Base-by-base conservation (phyloP, 2,797 vertebrate genomes). In the Aythya fuligula region DNA sequence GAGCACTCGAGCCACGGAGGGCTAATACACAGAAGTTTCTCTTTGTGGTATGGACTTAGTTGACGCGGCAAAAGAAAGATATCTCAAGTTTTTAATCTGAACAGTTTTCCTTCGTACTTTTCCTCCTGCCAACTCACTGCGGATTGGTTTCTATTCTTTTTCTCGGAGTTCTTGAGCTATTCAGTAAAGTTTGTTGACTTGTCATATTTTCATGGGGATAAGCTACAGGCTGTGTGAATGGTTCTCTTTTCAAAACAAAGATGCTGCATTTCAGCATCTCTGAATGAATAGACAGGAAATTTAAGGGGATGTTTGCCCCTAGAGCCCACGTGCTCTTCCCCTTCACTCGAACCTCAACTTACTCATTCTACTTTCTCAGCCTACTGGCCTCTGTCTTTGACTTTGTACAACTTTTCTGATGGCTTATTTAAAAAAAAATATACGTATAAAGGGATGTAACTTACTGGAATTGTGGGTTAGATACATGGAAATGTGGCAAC, bases 51-150 rank as follows among this genome's bases (percentile, higher is more conserved):
- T 78, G 51, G 62, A 49, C 66, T 75, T 11, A 2, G 28, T 85
- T 95, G 72, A 72, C 34, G 72, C 95, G 88, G 81, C 86, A 83
- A 75, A 93, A 87, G 69, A 64, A 91, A 85, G 73, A 73, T 64
- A 28, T 75, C 79, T 89, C 72, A 70, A 5, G 0, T 80, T 95
- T 95, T 92, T 84, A 66, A 76, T 89, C 76, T 78, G 70, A 85
- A 41, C 18, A n/a, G 41, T 75, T 77, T 89, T 85, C 47, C 61
- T 76, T 72, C 58, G 85, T 94, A 54, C 74, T 94, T 82, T 85
- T 45, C 81, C 43, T 85, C 18, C 62, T 81, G 61, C 69, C 58
- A 87, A 6, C 30, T 81, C 13, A 13, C 39, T 51, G 54, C 36
- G 76, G 62, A 66, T 53, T 53, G 21, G 38, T 57, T 95, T 77